phyloP scores from a whole-genome alignment of 2,888 invertebrate species.

The Dioctria rufipes region DNA sequence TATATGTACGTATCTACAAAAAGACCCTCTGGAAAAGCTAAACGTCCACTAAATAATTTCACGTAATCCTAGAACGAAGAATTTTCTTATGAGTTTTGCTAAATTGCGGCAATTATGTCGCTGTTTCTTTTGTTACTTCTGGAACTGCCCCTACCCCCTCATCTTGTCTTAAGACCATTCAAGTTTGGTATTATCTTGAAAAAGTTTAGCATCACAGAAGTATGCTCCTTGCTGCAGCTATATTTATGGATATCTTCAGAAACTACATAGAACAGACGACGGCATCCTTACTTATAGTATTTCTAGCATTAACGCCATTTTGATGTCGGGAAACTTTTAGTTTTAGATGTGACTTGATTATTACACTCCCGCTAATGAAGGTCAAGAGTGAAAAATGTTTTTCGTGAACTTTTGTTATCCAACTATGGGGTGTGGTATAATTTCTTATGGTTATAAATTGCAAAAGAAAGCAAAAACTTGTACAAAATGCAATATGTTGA shows the following conservation, averaged over 20 bases:
- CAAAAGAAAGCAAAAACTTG: background rate
- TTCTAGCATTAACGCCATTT: conserved; percentile 25
- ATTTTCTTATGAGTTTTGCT: conserved; percentile 49
- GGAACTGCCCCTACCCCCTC: background rate
- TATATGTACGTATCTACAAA: background rate
- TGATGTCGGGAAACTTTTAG: conserved; percentile 27
- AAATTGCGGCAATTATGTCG: conserved; percentile 48
- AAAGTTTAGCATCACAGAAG: conserved; percentile 32
- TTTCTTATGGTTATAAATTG: conserved; percentile 1
- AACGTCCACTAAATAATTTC: conserved; percentile 41
- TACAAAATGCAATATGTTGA: background rate
- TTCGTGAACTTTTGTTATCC: conserved; percentile 8
- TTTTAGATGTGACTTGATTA: conserved; percentile 46
- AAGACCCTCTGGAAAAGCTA: conserved; percentile 15
- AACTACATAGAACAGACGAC: background rate
- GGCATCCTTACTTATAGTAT: background rate
- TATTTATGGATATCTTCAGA: conserved; percentile 10
- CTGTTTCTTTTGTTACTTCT: conserved; percentile 35
- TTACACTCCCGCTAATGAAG: conserved; percentile 35
- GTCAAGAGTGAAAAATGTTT: conserved; percentile 22
- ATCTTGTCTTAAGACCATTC: background rate
- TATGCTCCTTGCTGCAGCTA: conserved; percentile 15
- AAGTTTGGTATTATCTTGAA: conserved; percentile 18
- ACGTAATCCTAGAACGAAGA: conserved; percentile 33
- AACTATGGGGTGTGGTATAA: conserved; percentile 9